Conservation (phyloP, 2,113 vertebrate species). For the Ondatra zibethicus region DNA sequence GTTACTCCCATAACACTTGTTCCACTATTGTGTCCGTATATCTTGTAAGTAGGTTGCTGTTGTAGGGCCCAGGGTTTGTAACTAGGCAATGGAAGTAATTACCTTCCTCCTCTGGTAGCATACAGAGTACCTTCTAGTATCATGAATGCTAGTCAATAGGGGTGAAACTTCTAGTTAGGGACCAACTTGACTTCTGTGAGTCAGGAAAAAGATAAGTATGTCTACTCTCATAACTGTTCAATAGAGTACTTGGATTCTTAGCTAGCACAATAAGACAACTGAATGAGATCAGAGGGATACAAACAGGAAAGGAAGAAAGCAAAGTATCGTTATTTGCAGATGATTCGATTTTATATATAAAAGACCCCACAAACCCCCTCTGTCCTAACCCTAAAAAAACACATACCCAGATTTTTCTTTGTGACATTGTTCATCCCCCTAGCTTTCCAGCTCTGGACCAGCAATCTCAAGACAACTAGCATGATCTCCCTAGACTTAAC, state of each 20-base stretch:
- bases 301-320: too few species aligned
- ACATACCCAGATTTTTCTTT: background rate
- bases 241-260: too few species aligned
- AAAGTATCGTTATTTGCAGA: background rate
- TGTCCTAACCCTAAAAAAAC: background rate
- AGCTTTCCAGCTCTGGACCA: background rate
- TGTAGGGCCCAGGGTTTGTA: too few species aligned
- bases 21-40: too few species aligned
- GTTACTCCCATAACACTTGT: too few species aligned
- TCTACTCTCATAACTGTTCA: background rate
- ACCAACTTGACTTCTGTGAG: background rate
- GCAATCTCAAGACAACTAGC: background rate
- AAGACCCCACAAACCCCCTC: background rate
- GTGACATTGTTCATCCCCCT: background rate
- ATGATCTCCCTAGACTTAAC: too few species aligned
- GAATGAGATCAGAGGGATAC: too few species aligned
- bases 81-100: too few species aligned
- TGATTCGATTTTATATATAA: background rate
- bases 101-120: too few species aligned
- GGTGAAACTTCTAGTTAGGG: background rate
- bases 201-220: background rate
- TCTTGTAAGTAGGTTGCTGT: too few species aligned
- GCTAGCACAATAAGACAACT: too few species aligned
- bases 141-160: background rate
- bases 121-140: too few species aligned